Conservation (phyloP, 2,113 vertebrate species). For the Phalacrocorax aristotelis region DNA sequence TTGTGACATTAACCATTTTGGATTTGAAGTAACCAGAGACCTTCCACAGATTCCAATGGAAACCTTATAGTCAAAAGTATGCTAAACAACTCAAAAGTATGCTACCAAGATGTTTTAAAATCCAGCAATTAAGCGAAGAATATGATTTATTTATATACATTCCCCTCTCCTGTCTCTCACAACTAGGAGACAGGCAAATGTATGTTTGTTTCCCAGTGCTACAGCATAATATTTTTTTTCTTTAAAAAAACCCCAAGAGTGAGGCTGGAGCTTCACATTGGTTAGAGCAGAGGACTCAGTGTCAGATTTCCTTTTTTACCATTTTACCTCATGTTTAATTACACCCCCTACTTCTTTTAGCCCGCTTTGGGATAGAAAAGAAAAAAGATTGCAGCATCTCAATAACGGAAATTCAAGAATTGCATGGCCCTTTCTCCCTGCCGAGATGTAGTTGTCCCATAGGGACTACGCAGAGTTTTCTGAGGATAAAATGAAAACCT, state of each 20-base stretch:
- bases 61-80: neutral
- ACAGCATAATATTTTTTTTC: neutral
- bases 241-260: neutral
- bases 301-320: neutral
- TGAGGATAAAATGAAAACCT: neutral
- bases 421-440: neutral
- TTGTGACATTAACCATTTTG: neutral
- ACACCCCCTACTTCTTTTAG: neutral
- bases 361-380: neutral
- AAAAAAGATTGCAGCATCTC: neutral
- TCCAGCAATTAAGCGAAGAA: neutral
- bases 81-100: neutral
- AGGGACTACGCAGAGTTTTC: neutral
- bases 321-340: neutral
- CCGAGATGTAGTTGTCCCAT: neutral
- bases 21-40: neutral
- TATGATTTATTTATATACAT: neutral
- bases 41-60: neutral
- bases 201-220: neutral
- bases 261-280: neutral
- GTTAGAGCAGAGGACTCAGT: neutral
- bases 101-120: neutral
- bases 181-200: neutral
- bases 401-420: neutral
- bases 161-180: neutral